These are phyloP conservation scores for Arrhopalites spinosus DNA, from an alignment of 2,888 invertebrate genomes.

Conservation along the genomic window DNA sequence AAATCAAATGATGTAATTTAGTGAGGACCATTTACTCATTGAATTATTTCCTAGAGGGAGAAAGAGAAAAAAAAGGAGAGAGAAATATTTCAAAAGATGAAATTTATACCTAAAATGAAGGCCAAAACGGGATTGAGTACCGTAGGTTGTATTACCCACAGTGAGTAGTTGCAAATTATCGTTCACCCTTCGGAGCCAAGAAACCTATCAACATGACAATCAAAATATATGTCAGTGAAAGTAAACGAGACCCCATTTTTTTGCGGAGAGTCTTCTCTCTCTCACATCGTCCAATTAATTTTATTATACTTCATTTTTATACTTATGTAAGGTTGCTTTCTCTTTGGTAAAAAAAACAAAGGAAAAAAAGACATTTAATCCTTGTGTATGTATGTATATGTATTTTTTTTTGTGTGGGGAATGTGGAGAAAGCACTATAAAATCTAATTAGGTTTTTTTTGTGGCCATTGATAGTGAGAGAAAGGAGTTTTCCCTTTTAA, in stretches of 20 bases:
- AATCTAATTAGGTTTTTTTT: conserved; percentile 24
- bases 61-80: neutral
- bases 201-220: conserved; percentile 63
- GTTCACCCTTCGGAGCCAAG: conserved; percentile 66
- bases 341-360: neutral
- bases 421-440: conserved; percentile 1
- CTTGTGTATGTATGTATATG: neutral
- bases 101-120: conserved; percentile 62
- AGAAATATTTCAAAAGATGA: conserved; percentile 1
- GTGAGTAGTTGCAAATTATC: conserved; percentile 67
- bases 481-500: neutral
- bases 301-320: too few relatives aligned
- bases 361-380: neutral
- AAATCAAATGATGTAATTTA: neutral
- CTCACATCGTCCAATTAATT: too few relatives aligned
- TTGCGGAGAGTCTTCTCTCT: neutral
- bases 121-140: conserved; percentile 66
- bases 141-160: conserved; percentile 66
- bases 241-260: too few relatives aligned
- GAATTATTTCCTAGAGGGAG: neutral
- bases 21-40: neutral
- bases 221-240: neutral
- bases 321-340: too few relatives aligned
- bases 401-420: neutral
- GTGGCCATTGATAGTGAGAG: too few relatives aligned